A percentile compares a stretch with the other conserved stretches of the same genome.
phyloP scores from a whole-genome alignment of 2,797 vertebrate species.

The Amniataba percoides region DNA sequence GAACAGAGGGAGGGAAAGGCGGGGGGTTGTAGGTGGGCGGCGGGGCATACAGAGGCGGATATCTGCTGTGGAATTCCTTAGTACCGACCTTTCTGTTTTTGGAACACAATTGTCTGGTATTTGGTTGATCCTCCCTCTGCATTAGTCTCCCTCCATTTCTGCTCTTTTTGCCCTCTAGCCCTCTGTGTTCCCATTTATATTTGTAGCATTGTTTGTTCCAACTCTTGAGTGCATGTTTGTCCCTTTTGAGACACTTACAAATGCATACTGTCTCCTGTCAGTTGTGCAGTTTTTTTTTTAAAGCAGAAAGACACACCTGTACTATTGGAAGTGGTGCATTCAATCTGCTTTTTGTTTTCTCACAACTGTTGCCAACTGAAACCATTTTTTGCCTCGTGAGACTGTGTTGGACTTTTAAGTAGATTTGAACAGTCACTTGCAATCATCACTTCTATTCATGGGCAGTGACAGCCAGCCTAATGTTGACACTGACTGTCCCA shows the following conservation, averaged over 20 bases:
- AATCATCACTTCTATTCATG: constrained; percentile 34
- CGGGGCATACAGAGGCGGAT: constrained; percentile 60
- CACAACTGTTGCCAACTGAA: constrained; percentile 36
- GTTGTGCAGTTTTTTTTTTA: background rate
- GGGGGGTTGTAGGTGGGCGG: background rate
- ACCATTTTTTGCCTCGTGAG: constrained; percentile 10
- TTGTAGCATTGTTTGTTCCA: constrained; percentile 56
- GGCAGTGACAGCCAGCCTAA: constrained; percentile 30
- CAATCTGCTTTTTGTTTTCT: constrained; percentile 35
- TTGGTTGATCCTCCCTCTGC: constrained; percentile 71
- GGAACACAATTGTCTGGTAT: constrained; percentile 78
- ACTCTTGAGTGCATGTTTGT: constrained; percentile 37
- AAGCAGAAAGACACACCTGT: constrained; percentile 21
- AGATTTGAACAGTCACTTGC: constrained; percentile 21
- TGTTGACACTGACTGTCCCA: constrained; percentile 46
- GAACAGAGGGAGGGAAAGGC: constrained; percentile 43
- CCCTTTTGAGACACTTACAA: background rate
- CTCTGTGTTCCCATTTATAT: constrained; percentile 64
- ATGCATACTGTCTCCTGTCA: background rate
- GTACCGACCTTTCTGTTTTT: constrained; percentile 78
- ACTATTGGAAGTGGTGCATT: background rate
- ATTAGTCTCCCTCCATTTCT: constrained; percentile 45
- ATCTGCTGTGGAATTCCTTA: constrained; percentile 83
- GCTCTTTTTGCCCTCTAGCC: constrained; percentile 39
- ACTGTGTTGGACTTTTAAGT: constrained; percentile 19